Conservation (phyloP, 30 jellyfish, hydroid and myxozoan species). For the Aurelia coerulea region DNA sequence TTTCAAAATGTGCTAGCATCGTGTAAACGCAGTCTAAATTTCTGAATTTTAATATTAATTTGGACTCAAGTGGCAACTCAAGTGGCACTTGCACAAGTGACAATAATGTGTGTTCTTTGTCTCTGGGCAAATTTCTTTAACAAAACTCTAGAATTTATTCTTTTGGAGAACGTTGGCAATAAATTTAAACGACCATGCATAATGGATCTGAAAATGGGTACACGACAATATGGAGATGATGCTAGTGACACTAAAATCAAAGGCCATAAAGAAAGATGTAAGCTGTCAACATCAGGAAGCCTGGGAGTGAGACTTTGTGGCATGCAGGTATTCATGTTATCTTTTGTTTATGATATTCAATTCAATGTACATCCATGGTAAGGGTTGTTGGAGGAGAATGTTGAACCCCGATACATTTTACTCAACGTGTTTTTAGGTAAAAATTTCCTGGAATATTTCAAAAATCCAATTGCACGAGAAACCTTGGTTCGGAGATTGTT, state of each 20-base stretch:
- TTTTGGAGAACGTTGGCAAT: conserved; percentile 78
- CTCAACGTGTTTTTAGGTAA: too few species aligned
- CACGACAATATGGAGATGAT: conserved; percentile 89
- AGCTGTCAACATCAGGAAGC: conserved; percentile 81
- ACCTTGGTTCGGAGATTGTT: too few species aligned
- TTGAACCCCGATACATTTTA: too few species aligned
- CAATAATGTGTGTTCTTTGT: too few species aligned
- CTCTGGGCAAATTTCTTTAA: background rate
- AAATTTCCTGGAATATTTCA: too few species aligned
- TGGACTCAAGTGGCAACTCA: too few species aligned
- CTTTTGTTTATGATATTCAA: background rate
- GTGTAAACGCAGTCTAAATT: background rate
- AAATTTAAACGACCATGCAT: conserved; percentile 78
- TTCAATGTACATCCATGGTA: too few species aligned
- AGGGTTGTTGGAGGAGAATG: too few species aligned
- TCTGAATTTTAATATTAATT: too few species aligned
- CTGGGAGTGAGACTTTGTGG: conserved; percentile 98
- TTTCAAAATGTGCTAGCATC: too few species aligned
- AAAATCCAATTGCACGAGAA: too few species aligned
- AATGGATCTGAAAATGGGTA: conserved; percentile 94
- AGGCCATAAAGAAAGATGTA: conserved; percentile 65
- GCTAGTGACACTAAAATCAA: conserved; percentile 50
- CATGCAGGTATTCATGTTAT: conserved; percentile 74
- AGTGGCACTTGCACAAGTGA: too few species aligned
- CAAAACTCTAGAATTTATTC: conserved; percentile 58